phyloP scores from a whole-genome alignment of 2,888 invertebrate genomes.

The Tetrapedia diversipes region DNA sequence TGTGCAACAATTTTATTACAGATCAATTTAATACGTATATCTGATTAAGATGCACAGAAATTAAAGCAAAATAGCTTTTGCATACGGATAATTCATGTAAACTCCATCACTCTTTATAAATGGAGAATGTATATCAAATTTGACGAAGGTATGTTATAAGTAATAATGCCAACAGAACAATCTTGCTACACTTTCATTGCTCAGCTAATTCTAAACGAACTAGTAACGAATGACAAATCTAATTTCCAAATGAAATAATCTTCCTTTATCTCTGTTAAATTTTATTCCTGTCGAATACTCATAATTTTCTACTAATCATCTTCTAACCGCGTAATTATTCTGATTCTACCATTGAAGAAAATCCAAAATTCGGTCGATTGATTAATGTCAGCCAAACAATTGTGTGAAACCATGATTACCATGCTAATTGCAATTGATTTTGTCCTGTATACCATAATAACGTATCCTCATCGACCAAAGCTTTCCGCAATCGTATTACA shows the following conservation, averaged over 20 bases:
- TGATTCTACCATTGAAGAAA: not conserved
- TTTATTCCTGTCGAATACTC: not conserved
- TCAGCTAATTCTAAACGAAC: too few species aligned
- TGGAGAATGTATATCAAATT: too few species aligned
- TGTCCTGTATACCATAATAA: not conserved
- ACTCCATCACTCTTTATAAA: too few species aligned
- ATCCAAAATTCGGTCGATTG: not conserved
- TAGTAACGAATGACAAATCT: not conserved
- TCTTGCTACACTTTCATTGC: too few species aligned
- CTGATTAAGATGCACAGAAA: not conserved
- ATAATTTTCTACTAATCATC: not conserved
- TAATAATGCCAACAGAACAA: too few species aligned
- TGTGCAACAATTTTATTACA: conserved; percentile 55
- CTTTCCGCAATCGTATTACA: conserved; percentile 43
- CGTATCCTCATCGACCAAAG: conserved; percentile 15
- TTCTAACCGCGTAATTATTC: not conserved
- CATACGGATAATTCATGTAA: too few species aligned
- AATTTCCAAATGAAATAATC: not conserved
- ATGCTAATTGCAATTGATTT: conserved; percentile 6
- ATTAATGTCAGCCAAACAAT: not conserved
- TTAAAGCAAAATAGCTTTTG: not conserved
- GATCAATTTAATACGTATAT: too few species aligned
- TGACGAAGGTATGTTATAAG: too few species aligned
- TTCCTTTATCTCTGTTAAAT: not conserved
- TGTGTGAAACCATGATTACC: not conserved